Base-by-base conservation (phyloP, 2,888 invertebrate species). In the Cosmorhoe ocellata region DNA sequence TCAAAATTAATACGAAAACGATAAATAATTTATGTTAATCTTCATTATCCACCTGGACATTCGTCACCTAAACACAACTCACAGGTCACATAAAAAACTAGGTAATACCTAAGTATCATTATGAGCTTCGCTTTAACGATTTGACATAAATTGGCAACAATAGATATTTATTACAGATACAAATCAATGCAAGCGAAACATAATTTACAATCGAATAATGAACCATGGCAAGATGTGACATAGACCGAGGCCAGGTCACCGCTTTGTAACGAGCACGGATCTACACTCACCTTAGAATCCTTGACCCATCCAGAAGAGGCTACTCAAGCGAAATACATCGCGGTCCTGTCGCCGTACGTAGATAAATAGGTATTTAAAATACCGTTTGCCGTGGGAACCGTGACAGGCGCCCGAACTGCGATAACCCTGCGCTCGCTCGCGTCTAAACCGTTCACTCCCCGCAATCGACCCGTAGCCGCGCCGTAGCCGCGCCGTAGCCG, bases 261-360 rank as follows among this genome's bases (percentile, higher is more conserved):
- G 75, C 71, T 64, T 64, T 70, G 74, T 61, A 52, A 52, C 78
- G 76, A 75, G 79, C 75, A 74, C 78, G 80, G 84, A 86, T 84
- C 79, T 81, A 80, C 87, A 83, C 81, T 88, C 85, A 79, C 86
- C 81, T 74, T 67, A 64, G 73, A 71, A 89, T 87, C 89, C 89
- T 90, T 89, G 89, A 90, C 89, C 89, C 87, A 89, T 89, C 89
- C 86, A 84, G 89, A 83, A 87, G 87, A 87, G 85, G 84, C 86
- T 87, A 86, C 86, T 86, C 80, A 70, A 76, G 66, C 80, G 78
- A 79, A 84, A 84, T 84, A 83, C 79, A 80, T 73, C 76, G 68
- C 75, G 69, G 80, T 86, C 84, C 88, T 88, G 88, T 88, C 88
- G 77, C 88, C 80, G 80, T 78, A 79, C 74, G 66, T 81, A 82